Percentiles rank a stretch among this genome's conserved stretches.
Evolutionary conservation across 2,113 vertebrate genomes (phyloP).

Genomic region (Eudyptes chrysolophus): DNA sequence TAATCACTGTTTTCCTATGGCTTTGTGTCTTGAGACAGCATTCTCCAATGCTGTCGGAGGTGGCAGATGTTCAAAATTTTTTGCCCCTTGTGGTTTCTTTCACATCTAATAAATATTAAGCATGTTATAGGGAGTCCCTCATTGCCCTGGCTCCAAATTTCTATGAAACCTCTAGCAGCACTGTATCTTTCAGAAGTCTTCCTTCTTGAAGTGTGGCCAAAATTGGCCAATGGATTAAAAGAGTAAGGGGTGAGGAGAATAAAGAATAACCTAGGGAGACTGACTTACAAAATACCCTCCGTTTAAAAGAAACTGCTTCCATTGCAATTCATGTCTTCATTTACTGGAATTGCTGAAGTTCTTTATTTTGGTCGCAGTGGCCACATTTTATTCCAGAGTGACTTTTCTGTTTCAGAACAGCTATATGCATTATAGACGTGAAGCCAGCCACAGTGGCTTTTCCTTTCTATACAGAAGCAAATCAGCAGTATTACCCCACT

Average conservation of each 20-base stretch:
- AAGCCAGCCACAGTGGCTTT: neutral
- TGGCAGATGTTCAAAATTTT: neutral
- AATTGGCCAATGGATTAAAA: neutral
- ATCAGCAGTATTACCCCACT: neutral
- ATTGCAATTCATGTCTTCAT: neutral
- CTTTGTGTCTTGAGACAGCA: neutral
- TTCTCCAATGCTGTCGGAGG: neutral
- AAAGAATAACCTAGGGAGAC: neutral
- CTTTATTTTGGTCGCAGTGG: neutral
- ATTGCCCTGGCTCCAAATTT: neutral
- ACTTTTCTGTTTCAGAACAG: neutral
- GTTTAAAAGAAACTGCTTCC: neutral
- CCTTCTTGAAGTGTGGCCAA: neutral
- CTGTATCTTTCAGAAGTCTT: neutral
- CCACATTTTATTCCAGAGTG: neutral
- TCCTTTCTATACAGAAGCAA: neutral
- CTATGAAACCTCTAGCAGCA: neutral
- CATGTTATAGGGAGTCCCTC: neutral
- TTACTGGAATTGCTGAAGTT: neutral
- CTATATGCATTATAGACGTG: neutral
- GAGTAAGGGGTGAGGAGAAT: neutral
- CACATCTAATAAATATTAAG: neutral
- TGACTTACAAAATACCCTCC: neutral
- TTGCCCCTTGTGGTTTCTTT: neutral
- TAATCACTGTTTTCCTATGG: neutral